A percentile compares a stretch with the other conserved stretches of the same genome.
phyloP scores from a whole-genome alignment of 2,888 invertebrate genomes.

The Apotomis capreana region DNA sequence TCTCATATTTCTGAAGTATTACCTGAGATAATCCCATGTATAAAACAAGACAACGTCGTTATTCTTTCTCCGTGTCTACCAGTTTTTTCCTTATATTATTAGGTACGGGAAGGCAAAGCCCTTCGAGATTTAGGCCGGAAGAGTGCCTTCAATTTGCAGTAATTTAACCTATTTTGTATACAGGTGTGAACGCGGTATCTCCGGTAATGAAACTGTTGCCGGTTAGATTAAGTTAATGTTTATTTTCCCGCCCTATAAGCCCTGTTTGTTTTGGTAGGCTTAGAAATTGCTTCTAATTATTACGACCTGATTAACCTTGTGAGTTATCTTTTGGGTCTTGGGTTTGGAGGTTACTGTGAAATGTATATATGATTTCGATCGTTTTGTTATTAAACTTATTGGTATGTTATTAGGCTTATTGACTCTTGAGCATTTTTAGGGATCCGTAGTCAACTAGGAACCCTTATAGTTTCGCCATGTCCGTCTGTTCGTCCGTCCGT shows the following conservation, averaged over 20 bases:
- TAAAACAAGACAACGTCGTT: slow-evolving; percentile 25
- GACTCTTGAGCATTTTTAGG: too few relatives aligned
- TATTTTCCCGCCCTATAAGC: slow-evolving; percentile 27
- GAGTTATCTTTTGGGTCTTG: background rate
- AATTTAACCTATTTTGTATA: slow-evolving; percentile 61
- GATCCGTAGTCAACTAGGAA: too few relatives aligned
- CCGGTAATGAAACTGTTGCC: slow-evolving; percentile 33
- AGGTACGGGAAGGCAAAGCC: slow-evolving; percentile 55
- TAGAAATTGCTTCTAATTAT: background rate
- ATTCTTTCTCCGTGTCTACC: slow-evolving; percentile 51
- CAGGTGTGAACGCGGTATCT: slow-evolving; percentile 12
- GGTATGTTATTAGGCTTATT: too few relatives aligned
- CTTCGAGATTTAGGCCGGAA: slow-evolving; percentile 56
- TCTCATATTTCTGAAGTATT: slow-evolving; percentile 14
- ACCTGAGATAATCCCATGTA: slow-evolving; percentile 6
- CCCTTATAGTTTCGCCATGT: too few relatives aligned
- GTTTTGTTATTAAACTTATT: too few relatives aligned
- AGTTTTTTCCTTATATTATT: slow-evolving; percentile 62
- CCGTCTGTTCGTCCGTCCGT: too few relatives aligned
- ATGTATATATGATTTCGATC: too few relatives aligned
- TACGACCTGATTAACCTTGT: background rate
- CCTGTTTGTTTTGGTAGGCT: slow-evolving; percentile 13
- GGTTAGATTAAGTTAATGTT: slow-evolving; percentile 33
- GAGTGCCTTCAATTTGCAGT: slow-evolving; percentile 67
- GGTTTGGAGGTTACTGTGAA: background rate